Conservation (phyloP, 2,113 vertebrate species). For the Tiliqua scincoides region DNA sequence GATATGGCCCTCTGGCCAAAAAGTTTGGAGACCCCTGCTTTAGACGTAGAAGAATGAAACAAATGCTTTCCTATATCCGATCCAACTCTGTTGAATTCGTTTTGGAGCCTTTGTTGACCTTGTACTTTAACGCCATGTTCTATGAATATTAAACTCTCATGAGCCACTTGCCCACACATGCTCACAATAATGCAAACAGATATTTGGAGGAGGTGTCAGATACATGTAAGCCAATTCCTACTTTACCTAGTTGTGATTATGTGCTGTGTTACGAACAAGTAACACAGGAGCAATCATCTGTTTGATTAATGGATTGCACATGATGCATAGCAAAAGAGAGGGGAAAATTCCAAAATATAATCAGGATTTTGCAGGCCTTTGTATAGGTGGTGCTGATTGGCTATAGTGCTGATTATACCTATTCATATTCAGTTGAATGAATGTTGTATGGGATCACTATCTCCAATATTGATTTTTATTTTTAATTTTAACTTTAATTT, state of each 20-base stretch:
- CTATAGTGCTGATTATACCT: neutral
- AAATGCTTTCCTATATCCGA: neutral
- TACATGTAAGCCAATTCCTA: neutral
- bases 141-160: neutral
- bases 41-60: neutral
- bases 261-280: neutral
- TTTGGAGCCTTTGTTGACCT: neutral
- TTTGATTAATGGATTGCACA: neutral
- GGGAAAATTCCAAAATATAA: neutral
- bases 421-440: neutral
- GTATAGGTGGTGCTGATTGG: neutral
- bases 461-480: neutral
- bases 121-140: neutral
- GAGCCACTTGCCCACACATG: neutral
- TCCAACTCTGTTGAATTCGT: neutral
- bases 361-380: neutral
- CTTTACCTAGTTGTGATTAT: neutral
- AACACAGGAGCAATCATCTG: neutral
- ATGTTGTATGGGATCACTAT: neutral
- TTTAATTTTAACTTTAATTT: neutral
- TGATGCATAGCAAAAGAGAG: neutral
- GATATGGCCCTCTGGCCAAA: no score
- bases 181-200: neutral
- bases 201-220: neutral
- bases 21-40: no score